Evolutionary conservation across 2,888 invertebrate genomes (phyloP), one percentile per base, ranked within the genome.

Genomic region (Philopedon plagiatum): DNA sequence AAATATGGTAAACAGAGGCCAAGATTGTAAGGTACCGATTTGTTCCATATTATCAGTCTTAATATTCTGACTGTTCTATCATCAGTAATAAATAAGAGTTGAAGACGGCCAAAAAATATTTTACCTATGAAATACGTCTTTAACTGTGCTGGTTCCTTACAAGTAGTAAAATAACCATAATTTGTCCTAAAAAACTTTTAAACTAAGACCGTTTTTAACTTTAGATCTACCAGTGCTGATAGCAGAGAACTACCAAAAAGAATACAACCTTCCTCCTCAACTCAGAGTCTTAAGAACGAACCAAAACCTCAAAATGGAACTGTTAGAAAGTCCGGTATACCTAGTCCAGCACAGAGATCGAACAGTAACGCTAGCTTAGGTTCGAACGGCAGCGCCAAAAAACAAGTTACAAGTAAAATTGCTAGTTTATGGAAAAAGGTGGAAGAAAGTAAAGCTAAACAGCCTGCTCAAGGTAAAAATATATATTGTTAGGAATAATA

Each of bases 391-490:
- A 81, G 83, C 54, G 81, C 83, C 3, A 81, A 80, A 65, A 91
- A 91, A 84, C 91, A 92, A 75, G 90, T 92, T 0, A 91, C 92
- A 9, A 94, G 94, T 83, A 93, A 93, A 83, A 93, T 95, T 63
- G 93, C 94, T 0, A 92, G 89, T 79, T 84, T 95, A 13, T 94
- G 94, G 94, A 94, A 92, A 80, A 92, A 90, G 81, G 93, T 93
- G 0, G 93, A 93, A 78, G 91, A 92, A 69, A 89, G 86, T 39
- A 92, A 91, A 76, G 90, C 87, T 68, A 88, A 87, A 51, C 84
- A 60, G 49, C 64, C 69, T 19, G 23, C 9, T 19, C 26, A 58
- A 65, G 73, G 69, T 73, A 70, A 60, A 7, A 18, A 32, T 34
- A 7, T n/a, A n/a, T n/a, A n/a, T n/a, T n/a, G n/a, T n/a, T n/a